Evolutionary conservation across 2,113 vertebrate species (phyloP), one percentile per base, ranked within the genome.

Genomic region (Noctilio leporinus): DNA sequence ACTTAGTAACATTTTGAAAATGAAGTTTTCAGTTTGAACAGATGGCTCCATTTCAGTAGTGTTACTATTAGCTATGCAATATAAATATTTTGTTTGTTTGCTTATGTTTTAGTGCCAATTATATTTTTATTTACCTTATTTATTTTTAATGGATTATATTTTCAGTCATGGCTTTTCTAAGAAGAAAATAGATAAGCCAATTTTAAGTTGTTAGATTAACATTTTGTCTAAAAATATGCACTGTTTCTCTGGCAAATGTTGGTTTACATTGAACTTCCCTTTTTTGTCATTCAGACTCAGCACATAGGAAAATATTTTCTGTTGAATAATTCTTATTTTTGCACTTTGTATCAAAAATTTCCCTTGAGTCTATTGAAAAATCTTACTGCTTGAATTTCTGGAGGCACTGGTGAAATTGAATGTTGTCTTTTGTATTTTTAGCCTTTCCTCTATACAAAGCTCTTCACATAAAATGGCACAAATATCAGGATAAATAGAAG

Each of bases 41-140:
- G 81, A 96, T 95, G 88, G 90, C 38, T 78, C 4, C 53, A 33
- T 93, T 86, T 96, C 47, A 88, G 38, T 35, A 90, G 47, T 67
- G 35, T 86, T 95, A 88, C 77, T 86, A 91, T 95, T 94, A 94
- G 81, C 77, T 91, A 40, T 84, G 55, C 22, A 96, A 69, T 85
- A 81, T 82, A 91, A 93, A 85, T 87, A n/a, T 89, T 96, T 94
- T 91, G 53, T 90, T 94, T 91, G 73, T 94, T 95, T 96, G 45
- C 70, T 96, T 93, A 76, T 90, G 70, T 87, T 93, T 91, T 76
- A 90, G 22, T 78, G 40, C 6, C 89, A 96, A 85, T 93, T 96
- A 57, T 89, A 57, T 62, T 83, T 96, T 95, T 96, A 87, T 94
- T 96, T 96, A 95, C 81, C 26, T 91, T 94, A 84, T 89, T 92